phyloP scores from a whole-genome alignment of 1,140 invertebrate genomes.

The Macrobrachium rosenbergii region DNA sequence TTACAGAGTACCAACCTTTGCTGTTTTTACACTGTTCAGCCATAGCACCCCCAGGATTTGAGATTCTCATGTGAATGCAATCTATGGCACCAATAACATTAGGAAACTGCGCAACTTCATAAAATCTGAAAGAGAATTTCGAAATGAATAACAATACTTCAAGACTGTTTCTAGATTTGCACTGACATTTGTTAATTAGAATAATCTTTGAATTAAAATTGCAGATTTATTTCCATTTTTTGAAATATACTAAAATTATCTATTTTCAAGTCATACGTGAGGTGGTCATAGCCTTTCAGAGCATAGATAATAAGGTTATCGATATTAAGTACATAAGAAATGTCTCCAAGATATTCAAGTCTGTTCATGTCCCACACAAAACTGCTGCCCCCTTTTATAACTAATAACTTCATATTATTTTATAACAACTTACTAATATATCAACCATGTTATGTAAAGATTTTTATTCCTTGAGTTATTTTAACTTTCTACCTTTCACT shows the following conservation, averaged over 20 bases:
- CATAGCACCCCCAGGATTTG: conserved; percentile 52
- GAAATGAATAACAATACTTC: not conserved
- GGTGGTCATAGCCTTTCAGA: too few relatives aligned
- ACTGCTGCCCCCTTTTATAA: too few relatives aligned
- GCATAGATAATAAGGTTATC: too few relatives aligned
- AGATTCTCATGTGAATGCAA: conserved; percentile 55
- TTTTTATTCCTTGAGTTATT: too few relatives aligned
- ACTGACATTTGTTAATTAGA: not conserved
- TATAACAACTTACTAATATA: too few relatives aligned
- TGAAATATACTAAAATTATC: not conserved
- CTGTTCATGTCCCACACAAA: too few relatives aligned
- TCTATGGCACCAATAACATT: conserved; percentile 57
- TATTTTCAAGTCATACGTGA: not conserved
- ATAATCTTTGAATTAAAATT: too few relatives aligned
- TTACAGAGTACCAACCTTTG: conserved; percentile 44
- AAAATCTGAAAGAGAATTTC: conserved; percentile 33
- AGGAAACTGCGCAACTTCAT: conserved; percentile 44
- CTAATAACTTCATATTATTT: too few relatives aligned
- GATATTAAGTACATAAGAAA: too few relatives aligned
- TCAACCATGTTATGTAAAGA: too few relatives aligned
- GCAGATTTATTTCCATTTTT: not conserved
- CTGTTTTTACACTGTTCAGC: conserved; percentile 51
- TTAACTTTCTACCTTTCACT: too few relatives aligned
- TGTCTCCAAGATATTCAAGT: too few relatives aligned
- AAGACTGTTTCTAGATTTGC: not conserved